Conservation (phyloP, 2,888 invertebrate genomes). For the Eupeodes latifasciatus region DNA sequence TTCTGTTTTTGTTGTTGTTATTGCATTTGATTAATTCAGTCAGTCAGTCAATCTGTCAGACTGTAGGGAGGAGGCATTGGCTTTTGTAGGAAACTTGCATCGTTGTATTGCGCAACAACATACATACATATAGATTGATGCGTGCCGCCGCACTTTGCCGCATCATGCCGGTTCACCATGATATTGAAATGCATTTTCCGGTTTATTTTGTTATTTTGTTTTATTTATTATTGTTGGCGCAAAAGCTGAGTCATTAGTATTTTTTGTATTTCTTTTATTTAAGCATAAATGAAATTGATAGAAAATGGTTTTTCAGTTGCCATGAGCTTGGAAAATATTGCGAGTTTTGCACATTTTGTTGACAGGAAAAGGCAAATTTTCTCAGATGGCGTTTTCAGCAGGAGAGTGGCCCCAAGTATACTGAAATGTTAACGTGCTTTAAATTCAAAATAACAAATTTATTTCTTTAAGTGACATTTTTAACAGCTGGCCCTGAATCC, state of each 20-base stretch:
- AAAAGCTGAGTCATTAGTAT: slow-evolving; percentile 30
- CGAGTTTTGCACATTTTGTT: too few species aligned
- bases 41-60: background rate
- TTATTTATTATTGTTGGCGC: background rate
- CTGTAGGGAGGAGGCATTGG: slow-evolving; percentile 11
- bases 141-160: slow-evolving; percentile 33
- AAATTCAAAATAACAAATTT: too few species aligned
- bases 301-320: slow-evolving; percentile 20
- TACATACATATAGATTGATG: too few species aligned
- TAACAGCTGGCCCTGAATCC: too few species aligned
- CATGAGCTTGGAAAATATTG: background rate
- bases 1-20: background rate
- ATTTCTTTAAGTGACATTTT: too few species aligned
- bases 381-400: too few species aligned
- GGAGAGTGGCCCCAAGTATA: too few species aligned
- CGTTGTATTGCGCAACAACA: slow-evolving; percentile 25
- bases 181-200: slow-evolving; percentile 43
- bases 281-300: background rate
- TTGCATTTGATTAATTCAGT: slow-evolving; percentile 34
- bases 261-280: slow-evolving; percentile 1
- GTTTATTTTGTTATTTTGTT: background rate
- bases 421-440: too few species aligned
- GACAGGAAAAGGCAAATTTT: too few species aligned
- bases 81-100: slow-evolving; percentile 26
- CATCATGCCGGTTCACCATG: slow-evolving; percentile 60